Conservation (phyloP, 2,797 vertebrate genomes). For the Orestias chungarensis region DNA sequence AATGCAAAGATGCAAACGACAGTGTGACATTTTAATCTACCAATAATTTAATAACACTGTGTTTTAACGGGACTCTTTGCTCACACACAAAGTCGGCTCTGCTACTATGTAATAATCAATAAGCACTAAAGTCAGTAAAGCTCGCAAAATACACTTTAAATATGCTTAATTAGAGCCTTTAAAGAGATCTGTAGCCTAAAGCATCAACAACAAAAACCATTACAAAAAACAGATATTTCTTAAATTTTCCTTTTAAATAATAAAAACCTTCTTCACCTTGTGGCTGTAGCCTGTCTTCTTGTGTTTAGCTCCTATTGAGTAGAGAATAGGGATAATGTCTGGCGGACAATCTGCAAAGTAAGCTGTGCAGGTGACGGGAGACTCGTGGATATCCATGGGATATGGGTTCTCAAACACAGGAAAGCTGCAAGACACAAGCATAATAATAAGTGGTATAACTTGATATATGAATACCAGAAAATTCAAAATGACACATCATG, state of each 20-base stretch:
- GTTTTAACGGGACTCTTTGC: neutral
- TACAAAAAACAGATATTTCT: neutral
- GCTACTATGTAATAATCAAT: neutral
- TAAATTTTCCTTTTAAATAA: neutral
- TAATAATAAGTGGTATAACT: neutral
- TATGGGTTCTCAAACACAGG: conserved; percentile 99
- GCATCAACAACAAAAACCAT: neutral
- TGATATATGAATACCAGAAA: neutral
- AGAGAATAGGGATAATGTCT: conserved; percentile 95
- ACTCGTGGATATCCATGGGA: conserved; percentile 97
- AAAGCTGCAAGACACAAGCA: conserved; percentile 81
- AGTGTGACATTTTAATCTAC: neutral
- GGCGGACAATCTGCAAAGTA: conserved; percentile 98
- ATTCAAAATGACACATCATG: neutral
- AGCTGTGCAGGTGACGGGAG: conserved; percentile 96
- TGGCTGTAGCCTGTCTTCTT: conserved; percentile 98
- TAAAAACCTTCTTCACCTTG: conserved; percentile 80
- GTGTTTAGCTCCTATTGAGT: conserved; percentile 96
- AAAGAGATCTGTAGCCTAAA: neutral
- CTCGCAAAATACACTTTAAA: neutral
- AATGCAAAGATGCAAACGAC: neutral
- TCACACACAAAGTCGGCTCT: neutral
- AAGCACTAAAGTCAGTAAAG: neutral
- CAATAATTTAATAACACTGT: neutral
- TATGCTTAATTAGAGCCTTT: neutral